Evolutionary conservation across 2,113 vertebrate genomes (phyloP), one percentile per base, ranked within the genome.

Genomic region (Anoura caudifer): DNA sequence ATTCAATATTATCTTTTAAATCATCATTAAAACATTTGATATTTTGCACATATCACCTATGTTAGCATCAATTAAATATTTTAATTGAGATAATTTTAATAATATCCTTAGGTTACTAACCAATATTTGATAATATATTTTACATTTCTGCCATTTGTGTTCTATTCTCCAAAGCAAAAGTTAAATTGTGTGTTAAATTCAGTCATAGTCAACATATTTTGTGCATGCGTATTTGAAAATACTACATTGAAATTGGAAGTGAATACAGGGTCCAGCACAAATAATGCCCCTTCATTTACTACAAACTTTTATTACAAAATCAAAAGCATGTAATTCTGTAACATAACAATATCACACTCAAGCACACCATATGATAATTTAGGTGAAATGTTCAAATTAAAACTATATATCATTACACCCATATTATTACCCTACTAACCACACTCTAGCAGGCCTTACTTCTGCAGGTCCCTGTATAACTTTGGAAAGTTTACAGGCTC

Each of bases 151-250:
- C 7, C 1, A 69, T 95, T 63, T 89, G 56, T 50, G 31, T 85
- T 47, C 61, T 69, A 2, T 28, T 85, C 24, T 63, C 22, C 24
- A 50, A 84, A 87, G 13, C 11, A 63, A 83, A 90, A 80, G 50
- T 82, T 90, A 7, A 96, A 83, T 61, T 75, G 0, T 70, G 3
- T 92, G 41, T 67, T 93, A 85, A 87, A 91, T 75, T 63, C 16
- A 84, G 6, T 90, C 19, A 69, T 73, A 81, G 38, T 75, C 33
- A 65, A 88, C 81, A 16, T 79, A 79, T 87, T 96, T 97, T 95
- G 90, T 79, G 14, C 7, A 81, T 31, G 17, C 28, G 79, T 36
- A 90, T 89, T 91, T 81, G 59, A 96, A 95, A 88, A 63, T 88
- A 45, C 2, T 82, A 72, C 47, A 87, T 72, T 65, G 20, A 77